Evolutionary conservation across 2,888 invertebrate species (phyloP).

Genomic region (Congeria kusceri): DNA sequence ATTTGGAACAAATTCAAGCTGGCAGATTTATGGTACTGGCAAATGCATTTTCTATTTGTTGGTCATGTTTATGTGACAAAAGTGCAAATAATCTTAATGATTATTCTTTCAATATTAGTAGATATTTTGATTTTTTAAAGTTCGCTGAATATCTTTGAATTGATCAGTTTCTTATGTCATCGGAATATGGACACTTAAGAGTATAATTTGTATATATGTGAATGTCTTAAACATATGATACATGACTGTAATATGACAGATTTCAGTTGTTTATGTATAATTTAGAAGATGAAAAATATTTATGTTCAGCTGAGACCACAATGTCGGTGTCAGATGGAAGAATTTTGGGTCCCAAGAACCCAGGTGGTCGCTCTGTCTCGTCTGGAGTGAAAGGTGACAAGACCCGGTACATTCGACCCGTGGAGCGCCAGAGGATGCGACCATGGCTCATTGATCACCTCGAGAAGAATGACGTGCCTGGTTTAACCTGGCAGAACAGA

Average conservation of each 20-base stretch:
- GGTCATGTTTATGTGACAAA: too few relatives aligned
- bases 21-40: too few relatives aligned
- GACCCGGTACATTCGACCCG: conserved; percentile 70
- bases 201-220: not conserved
- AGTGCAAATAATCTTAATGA: too few relatives aligned
- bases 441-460: conserved; percentile 81
- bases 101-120: too few relatives aligned
- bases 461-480: conserved; percentile 73
- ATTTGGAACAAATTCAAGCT: too few relatives aligned
- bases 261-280: too few relatives aligned
- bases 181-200: too few relatives aligned
- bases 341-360: not conserved
- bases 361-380: conserved; percentile 31
- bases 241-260: not conserved
- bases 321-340: conserved; percentile 8
- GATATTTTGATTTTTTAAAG: too few relatives aligned
- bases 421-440: conserved; percentile 80
- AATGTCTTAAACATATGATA: not conserved
- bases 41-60: too few relatives aligned
- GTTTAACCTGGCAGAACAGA: conserved; percentile 77
- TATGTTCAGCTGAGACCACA: not conserved
- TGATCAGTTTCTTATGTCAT: too few relatives aligned
- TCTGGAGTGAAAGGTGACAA: conserved; percentile 30
- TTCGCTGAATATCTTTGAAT: too few relatives aligned
- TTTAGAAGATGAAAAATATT: not conserved